A percentile compares a stretch with the other conserved stretches of the same genome.
These are phyloP conservation scores for Drosophila yakuba DNA, from an alignment of 1,140 invertebrate species.

Conservation along the genomic window DNA sequence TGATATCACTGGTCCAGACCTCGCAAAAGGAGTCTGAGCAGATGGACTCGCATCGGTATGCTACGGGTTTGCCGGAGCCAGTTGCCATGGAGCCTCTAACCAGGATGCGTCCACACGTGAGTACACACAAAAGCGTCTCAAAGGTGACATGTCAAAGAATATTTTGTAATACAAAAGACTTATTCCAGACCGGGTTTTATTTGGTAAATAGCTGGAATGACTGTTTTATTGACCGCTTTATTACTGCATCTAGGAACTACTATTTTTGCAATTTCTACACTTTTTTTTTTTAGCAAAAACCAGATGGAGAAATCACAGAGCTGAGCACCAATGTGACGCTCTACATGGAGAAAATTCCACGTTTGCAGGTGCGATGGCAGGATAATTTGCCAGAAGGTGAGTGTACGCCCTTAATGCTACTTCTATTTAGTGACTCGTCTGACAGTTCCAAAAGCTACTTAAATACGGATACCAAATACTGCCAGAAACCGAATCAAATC, in stretches of 20 bases:
- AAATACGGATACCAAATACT: too few species aligned
- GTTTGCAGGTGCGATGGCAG: constrained; percentile 68
- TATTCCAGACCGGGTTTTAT: too few species aligned
- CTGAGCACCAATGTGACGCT: constrained; percentile 62
- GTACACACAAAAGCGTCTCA: neutral
- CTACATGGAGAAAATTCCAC: constrained; percentile 65
- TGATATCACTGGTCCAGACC: neutral
- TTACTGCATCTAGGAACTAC: too few species aligned
- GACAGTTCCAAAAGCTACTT: too few species aligned
- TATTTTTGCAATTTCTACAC: too few species aligned
- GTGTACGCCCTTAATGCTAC: neutral
- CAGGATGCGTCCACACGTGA: constrained; percentile 24
- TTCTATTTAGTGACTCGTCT: too few species aligned
- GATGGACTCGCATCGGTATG: constrained; percentile 8
- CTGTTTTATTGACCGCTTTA: too few species aligned
- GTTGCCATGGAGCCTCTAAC: neutral
- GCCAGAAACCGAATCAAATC: neutral
- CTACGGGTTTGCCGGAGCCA: neutral
- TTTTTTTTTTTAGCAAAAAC: neutral
- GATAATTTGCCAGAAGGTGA: constrained; percentile 74
- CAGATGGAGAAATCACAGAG: constrained; percentile 44
- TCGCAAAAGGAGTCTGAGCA: neutral
- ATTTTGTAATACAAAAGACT: too few species aligned
- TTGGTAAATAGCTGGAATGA: too few species aligned
- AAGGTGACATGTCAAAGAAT: too few species aligned